These are phyloP conservation scores for Ceyx erithaca DNA, from an alignment of 2,797 vertebrate species.

Conservation along the genomic window DNA sequence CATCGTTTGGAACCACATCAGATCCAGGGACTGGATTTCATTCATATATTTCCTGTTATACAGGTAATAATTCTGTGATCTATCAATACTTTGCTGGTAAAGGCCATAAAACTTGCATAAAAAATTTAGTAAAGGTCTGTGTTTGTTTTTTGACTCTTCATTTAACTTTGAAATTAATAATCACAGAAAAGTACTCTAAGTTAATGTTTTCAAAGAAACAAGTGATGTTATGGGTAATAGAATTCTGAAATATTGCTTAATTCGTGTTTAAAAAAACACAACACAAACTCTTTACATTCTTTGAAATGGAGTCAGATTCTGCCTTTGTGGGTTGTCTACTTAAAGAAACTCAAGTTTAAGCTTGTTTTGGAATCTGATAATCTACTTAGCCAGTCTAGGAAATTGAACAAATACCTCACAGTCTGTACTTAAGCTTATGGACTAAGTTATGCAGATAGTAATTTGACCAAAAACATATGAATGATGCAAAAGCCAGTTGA, in stretches of 20 bases:
- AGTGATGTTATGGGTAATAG: not conserved
- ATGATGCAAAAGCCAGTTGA: not conserved
- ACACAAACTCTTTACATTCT: not conserved
- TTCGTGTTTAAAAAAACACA: not conserved
- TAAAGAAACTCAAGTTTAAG: not conserved
- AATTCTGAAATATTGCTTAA: not conserved
- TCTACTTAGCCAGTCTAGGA: not conserved
- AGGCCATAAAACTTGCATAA: not conserved
- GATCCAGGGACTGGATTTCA: slow-evolving; percentile 98
- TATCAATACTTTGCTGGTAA: not conserved
- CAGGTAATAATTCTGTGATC: slow-evolving; percentile 81
- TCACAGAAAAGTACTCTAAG: not conserved
- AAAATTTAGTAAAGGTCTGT: not conserved
- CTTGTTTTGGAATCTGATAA: not conserved
- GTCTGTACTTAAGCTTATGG: not conserved
- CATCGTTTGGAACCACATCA: slow-evolving; percentile 97
- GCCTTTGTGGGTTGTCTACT: not conserved
- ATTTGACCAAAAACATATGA: not conserved
- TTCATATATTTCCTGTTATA: slow-evolving; percentile 96
- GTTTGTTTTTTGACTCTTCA: not conserved
- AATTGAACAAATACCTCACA: not conserved
- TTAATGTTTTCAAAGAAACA: not conserved
- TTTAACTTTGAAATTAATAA: not conserved
- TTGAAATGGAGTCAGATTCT: not conserved
- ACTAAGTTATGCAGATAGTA: not conserved